Conservation (phyloP, 2,888 invertebrate genomes). For the Brassicogethes aeneus region DNA sequence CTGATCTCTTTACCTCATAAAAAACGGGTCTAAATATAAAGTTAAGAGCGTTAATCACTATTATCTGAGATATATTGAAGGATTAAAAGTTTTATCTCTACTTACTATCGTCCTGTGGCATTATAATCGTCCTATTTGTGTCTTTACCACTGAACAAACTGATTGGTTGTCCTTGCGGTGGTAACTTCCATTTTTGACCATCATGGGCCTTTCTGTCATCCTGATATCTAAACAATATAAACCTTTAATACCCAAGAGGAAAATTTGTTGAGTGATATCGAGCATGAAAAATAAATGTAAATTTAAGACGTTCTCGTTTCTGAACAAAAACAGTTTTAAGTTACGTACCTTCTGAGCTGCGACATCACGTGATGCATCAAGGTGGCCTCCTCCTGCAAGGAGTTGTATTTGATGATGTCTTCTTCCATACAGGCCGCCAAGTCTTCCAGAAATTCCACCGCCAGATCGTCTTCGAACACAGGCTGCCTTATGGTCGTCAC, state of each 20-base stretch:
- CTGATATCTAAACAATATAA: constrained; percentile 42
- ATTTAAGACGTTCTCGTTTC: constrained; percentile 1
- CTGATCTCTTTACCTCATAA: too few relatives aligned
- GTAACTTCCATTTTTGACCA: constrained; percentile 61
- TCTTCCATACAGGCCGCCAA: constrained; percentile 60
- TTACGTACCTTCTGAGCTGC: constrained; percentile 44
- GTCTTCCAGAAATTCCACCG: constrained; percentile 68
- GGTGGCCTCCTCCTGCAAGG: constrained; percentile 57
- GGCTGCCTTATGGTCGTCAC: constrained; percentile 61
- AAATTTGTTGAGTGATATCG: too few relatives aligned
- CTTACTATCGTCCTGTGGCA: constrained; percentile 60
- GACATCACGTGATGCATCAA: constrained; percentile 61
- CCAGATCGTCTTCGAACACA: constrained; percentile 64
- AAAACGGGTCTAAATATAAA: too few relatives aligned
- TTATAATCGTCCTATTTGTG: constrained; percentile 49
- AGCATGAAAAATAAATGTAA: constrained; percentile 4
- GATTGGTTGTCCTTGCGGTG: constrained; percentile 60
- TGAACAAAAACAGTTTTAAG: neutral
- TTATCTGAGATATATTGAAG: too few relatives aligned
- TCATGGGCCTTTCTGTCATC: constrained; percentile 50
- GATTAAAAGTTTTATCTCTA: too few relatives aligned
- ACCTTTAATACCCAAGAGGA: too few relatives aligned
- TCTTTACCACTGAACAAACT: constrained; percentile 54
- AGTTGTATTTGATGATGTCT: constrained; percentile 49
- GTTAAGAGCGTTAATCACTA: too few relatives aligned